phyloP scores from a whole-genome alignment of 2,797 vertebrate genomes.

The Muraenolepis orangiensis region DNA sequence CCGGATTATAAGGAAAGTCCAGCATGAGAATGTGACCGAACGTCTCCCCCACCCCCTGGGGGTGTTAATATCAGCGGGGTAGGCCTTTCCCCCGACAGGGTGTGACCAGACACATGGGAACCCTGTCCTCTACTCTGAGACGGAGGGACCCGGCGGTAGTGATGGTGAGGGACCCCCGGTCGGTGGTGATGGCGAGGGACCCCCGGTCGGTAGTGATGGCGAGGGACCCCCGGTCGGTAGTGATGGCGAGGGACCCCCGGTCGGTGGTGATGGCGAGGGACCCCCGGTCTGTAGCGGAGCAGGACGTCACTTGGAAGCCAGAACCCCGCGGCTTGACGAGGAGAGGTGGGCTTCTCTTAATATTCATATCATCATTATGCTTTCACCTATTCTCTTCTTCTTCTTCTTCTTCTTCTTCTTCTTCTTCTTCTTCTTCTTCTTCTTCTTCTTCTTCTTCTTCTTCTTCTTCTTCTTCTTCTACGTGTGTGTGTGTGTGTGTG shows the following conservation, averaged over 20 bases:
- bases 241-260: too few relatives aligned
- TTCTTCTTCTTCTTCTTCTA: background rate
- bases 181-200: too few relatives aligned
- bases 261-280: too few relatives aligned
- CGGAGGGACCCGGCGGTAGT: background rate
- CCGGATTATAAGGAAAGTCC: background rate
- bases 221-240: too few relatives aligned
- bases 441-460: too few relatives aligned
- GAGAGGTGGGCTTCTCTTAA: background rate
- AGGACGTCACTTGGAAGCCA: too few relatives aligned
- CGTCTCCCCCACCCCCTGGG: background rate
- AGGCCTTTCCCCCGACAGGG: too few relatives aligned
- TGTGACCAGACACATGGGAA: background rate
- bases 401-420: background rate
- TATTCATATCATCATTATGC: too few relatives aligned
- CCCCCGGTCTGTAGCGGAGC: too few relatives aligned
- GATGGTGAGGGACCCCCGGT: background rate
- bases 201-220: too few relatives aligned
- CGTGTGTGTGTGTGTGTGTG: background rate
- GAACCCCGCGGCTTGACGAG: background rate
- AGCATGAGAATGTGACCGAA: background rate
- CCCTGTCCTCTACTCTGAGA: background rate
- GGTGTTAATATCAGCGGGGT: background rate
- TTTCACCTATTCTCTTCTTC: too few relatives aligned
- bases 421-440: background rate